These are phyloP conservation scores for Arvicanthis niloticus DNA, from an alignment of 2,113 vertebrate genomes.

Conservation along the genomic window DNA sequence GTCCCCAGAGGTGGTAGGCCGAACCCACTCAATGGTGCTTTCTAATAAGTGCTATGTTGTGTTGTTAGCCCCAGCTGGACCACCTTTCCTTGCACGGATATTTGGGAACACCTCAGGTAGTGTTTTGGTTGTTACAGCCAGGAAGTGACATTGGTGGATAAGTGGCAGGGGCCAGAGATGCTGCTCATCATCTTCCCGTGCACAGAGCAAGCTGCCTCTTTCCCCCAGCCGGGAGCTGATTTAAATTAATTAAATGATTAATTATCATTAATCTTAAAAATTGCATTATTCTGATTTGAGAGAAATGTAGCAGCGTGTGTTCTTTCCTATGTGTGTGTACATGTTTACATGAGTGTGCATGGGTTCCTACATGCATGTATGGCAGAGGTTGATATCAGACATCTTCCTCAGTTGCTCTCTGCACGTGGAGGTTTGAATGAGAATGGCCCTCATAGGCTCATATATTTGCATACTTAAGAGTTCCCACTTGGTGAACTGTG, in stretches of 20 bases:
- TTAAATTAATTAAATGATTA: slow-evolving; percentile 21
- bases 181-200: background rate
- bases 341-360: background rate
- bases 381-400: background rate
- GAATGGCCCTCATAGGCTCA: background rate
- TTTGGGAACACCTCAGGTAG: slow-evolving; percentile 22
- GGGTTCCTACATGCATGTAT: background rate
- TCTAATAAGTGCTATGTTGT: background rate
- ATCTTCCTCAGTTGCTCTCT: background rate
- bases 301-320: background rate
- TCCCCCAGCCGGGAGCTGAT: background rate
- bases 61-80: background rate
- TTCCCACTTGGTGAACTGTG: background rate
- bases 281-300: slow-evolving; percentile 15
- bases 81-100: background rate
- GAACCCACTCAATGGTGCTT: background rate
- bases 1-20: background rate
- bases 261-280: slow-evolving; percentile 60
- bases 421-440: background rate
- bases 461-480: background rate
- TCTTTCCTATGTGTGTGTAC: background rate
- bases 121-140: background rate
- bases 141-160: background rate
- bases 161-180: background rate
- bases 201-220: background rate